A percentile compares a stretch with the other conserved stretches of the same genome.
phyloP scores from a whole-genome alignment of 2,888 invertebrate genomes.

The Axea sp. region DNA sequence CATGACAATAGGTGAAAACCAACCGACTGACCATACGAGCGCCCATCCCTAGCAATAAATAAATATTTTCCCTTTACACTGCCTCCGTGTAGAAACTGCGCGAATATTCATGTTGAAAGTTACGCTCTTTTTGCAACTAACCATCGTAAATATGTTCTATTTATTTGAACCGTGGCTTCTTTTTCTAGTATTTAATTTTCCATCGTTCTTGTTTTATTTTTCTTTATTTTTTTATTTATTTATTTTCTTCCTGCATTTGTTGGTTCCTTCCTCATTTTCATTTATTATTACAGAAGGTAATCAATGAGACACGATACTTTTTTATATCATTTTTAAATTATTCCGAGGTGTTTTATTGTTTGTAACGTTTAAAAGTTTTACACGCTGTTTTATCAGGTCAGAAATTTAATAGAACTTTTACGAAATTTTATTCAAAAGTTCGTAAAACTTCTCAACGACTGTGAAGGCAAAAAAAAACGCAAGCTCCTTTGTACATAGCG shows the following conservation, averaged over 20 bases:
- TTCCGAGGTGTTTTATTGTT: constrained; percentile 21
- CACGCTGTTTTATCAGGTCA: constrained; percentile 22
- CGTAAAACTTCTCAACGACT: constrained; percentile 21
- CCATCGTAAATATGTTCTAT: constrained; percentile 20
- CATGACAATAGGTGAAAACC: constrained; percentile 68
- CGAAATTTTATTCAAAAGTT: constrained; percentile 44
- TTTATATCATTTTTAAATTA: constrained; percentile 23
- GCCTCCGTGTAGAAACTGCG: constrained; percentile 19
- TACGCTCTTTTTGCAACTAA: constrained; percentile 18
- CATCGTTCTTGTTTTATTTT: not conserved
- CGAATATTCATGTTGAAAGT: constrained; percentile 29
- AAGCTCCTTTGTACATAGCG: constrained; percentile 8
- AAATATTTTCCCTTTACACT: constrained; percentile 70
- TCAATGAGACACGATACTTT: too few relatives aligned
- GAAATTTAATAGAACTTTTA: constrained; percentile 39
- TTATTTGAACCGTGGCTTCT: too few relatives aligned
- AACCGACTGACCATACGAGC: constrained; percentile 52
- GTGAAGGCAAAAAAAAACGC: constrained; percentile 8
- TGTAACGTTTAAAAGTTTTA: constrained; percentile 26
- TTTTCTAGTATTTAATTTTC: too few relatives aligned
- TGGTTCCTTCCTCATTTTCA: too few relatives aligned
- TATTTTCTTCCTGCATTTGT: too few relatives aligned
- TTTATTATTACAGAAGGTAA: too few relatives aligned
- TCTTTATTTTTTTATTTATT: too few relatives aligned
- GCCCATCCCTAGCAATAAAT: constrained; percentile 66